Conservation (phyloP, 2,888 invertebrate species). For the Eudasyphora cyanicolor region DNA sequence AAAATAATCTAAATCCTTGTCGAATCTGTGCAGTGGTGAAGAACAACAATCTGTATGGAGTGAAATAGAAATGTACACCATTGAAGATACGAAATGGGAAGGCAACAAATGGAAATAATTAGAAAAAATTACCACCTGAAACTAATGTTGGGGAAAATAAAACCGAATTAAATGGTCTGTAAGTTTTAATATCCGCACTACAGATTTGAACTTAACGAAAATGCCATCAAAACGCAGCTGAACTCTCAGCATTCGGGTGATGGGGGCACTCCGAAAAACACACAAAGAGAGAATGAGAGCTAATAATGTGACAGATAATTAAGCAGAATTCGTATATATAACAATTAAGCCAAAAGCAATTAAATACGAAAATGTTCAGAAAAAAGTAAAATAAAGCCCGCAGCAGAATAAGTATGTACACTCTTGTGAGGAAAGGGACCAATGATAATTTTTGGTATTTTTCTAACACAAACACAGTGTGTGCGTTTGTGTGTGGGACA, state of each 20-base stretch:
- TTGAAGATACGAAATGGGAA: background rate
- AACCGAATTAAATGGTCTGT: conserved; percentile 62
- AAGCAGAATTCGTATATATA: conserved; percentile 32
- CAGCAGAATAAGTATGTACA: background rate
- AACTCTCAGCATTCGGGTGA: background rate
- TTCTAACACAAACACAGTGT: conserved; percentile 11
- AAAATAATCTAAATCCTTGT: background rate
- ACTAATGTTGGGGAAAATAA: conserved; percentile 66
- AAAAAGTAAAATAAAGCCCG: background rate
- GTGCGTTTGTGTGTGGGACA: background rate
- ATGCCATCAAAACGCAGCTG: background rate
- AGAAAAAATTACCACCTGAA: conserved; percentile 67
- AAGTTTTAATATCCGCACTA: conserved; percentile 46
- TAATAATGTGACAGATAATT: conserved; percentile 42
- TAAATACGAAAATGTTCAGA: conserved; percentile 24
- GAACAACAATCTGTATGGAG: background rate
- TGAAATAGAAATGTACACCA: background rate
- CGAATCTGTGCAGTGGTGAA: background rate
- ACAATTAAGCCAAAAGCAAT: conserved; percentile 34
- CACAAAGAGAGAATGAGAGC: background rate
- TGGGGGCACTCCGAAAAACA: background rate
- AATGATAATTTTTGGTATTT: too few species aligned
- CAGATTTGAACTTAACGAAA: background rate
- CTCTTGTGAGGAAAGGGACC: background rate
- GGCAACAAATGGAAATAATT: conserved; percentile 52